A percentile compares a stretch with the other conserved stretches of the same genome.
phyloP scores from a whole-genome alignment of 1,140 invertebrate genomes.

The Mizuhopecten yessoensis region DNA sequence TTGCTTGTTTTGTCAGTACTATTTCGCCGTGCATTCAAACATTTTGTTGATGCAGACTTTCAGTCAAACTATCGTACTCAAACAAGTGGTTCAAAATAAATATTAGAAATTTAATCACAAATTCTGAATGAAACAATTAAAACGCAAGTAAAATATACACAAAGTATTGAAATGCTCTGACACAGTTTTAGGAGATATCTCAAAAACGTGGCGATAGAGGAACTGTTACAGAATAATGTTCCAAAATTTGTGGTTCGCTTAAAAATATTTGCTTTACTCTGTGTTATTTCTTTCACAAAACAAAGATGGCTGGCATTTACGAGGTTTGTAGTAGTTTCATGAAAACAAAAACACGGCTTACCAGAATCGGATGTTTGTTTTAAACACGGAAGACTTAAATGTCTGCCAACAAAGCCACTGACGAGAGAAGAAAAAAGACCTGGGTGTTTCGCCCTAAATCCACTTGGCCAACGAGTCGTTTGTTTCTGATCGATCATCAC shows the following conservation, averaged over 20 bases:
- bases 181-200: no score
- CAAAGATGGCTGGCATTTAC: slow-evolving; percentile 47
- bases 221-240: no score
- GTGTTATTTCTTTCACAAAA: background rate
- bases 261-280: background rate
- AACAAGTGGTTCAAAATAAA: background rate
- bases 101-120: background rate
- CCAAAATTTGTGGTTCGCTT: background rate
- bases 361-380: no score
- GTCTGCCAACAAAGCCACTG: no score
- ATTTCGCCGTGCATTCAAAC: background rate
- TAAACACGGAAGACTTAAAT: no score
- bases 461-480: no score
- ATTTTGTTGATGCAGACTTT: background rate
- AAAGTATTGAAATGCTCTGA: no score
- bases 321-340: slow-evolving; percentile 32
- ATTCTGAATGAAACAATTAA: background rate
- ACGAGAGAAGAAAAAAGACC: no score
- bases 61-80: background rate
- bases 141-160: background rate
- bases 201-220: no score
- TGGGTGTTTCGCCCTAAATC: no score
- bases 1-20: background rate
- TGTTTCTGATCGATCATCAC: no score
- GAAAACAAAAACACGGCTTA: no score